These are phyloP conservation scores for Athene noctua DNA, from an alignment of 2,113 vertebrate species.

Conservation along the genomic window DNA sequence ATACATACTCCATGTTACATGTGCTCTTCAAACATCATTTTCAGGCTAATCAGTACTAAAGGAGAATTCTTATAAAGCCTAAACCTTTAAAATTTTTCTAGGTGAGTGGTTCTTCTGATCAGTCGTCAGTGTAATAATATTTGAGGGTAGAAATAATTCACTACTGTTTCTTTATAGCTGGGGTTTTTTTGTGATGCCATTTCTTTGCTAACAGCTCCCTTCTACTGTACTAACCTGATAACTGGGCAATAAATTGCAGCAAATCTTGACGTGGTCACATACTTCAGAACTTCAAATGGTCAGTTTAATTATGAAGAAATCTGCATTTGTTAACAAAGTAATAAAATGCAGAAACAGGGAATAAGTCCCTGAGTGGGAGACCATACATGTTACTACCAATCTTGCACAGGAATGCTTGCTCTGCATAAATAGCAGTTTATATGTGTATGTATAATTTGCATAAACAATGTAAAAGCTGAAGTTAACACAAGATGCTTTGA, in stretches of 20 bases:
- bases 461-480: not conserved
- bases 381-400: not conserved
- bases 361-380: not conserved
- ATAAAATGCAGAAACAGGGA: not conserved
- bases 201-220: not conserved
- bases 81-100: not conserved
- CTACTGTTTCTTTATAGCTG: not conserved
- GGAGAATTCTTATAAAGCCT: not conserved
- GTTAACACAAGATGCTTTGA: not conserved
- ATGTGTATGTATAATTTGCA: not conserved
- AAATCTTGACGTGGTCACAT: not conserved
- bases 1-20: not conserved
- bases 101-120: not conserved
- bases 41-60: not conserved
- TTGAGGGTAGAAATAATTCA: not conserved
- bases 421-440: not conserved
- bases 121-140: not conserved
- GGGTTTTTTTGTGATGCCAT: not conserved
- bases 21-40: not conserved
- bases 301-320: not conserved
- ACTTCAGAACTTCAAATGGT: not conserved
- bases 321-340: not conserved
- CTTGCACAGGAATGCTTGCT: not conserved
- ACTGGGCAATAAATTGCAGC: not conserved
- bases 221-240: not conserved